Evolutionary conservation across 2,113 vertebrate genomes (phyloP).

Genomic region (Pantherophis guttatus): DNA sequence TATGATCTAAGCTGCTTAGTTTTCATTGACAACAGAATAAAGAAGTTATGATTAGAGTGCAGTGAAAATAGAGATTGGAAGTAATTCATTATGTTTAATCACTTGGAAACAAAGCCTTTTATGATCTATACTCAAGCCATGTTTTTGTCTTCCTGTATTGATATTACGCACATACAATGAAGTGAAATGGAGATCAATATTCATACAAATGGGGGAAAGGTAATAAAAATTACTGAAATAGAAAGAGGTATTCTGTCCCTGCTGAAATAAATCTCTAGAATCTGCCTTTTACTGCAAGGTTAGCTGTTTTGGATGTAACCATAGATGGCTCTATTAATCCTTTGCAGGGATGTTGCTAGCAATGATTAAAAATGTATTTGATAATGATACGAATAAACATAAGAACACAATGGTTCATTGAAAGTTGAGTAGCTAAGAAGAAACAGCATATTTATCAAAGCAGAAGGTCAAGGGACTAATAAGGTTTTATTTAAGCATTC

Average conservation of each 20-base stretch:
- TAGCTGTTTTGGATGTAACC: constrained; percentile 49
- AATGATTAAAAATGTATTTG: constrained; percentile 62
- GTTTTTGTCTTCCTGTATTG: constrained; percentile 27
- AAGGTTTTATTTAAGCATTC: neutral
- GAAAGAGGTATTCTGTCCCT: constrained; percentile 19
- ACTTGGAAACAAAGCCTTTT: constrained; percentile 5
- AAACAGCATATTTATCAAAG: constrained; percentile 3
- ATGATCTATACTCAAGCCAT: constrained; percentile 25
- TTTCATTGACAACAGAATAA: constrained; percentile 27
- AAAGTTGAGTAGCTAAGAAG: constrained; percentile 16
- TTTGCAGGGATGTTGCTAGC: constrained; percentile 64
- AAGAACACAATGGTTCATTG: constrained; percentile 4
- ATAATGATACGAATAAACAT: constrained; percentile 59
- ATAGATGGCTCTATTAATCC: constrained; percentile 53
- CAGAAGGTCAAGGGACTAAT: constrained; percentile 20
- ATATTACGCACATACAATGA: constrained; percentile 10
- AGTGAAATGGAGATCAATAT: constrained; percentile 46
- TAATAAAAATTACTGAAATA: constrained; percentile 41
- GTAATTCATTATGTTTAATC: constrained; percentile 23
- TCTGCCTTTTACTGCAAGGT: constrained; percentile 36
- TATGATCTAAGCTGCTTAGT: neutral
- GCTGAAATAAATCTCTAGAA: constrained; percentile 18
- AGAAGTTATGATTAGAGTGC: constrained; percentile 18
- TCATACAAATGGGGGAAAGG: constrained; percentile 41
- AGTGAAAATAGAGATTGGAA: constrained; percentile 25